phyloP scores from a whole-genome alignment of 2,797 vertebrate species.

The Phalanger gymnotis region DNA sequence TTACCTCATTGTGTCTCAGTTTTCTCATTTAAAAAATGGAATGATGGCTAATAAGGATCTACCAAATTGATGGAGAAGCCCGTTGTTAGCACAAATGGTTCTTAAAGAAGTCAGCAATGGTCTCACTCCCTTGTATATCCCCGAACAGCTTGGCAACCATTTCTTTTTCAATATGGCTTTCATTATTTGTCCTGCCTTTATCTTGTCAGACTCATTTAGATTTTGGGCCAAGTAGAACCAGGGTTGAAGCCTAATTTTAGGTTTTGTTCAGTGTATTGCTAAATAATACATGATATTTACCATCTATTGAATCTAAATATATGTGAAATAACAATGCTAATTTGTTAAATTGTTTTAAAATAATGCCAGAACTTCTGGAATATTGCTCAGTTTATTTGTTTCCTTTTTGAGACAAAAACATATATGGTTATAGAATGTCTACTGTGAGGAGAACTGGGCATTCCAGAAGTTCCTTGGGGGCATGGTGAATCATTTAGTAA shows the following conservation, averaged over 20 bases:
- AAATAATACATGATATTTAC: conserved; percentile 8
- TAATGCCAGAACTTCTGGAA: conserved; percentile 34
- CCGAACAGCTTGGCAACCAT: not conserved
- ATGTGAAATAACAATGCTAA: conserved; percentile 44
- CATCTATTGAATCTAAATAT: conserved; percentile 48
- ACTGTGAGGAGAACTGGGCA: not conserved
- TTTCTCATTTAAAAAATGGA: conserved; percentile 16
- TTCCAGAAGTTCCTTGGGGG: conserved; percentile 4
- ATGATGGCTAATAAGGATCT: not conserved
- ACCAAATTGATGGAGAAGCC: not conserved
- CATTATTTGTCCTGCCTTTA: not conserved
- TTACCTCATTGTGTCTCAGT: not conserved
- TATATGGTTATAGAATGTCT: conserved; percentile 18
- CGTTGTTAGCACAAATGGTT: not conserved
- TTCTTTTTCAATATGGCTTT: not conserved
- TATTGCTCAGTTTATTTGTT: conserved; percentile 32
- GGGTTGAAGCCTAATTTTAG: not conserved
- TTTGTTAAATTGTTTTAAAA: conserved; percentile 40
- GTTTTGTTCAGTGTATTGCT: conserved; percentile 39
- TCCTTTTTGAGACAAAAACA: conserved; percentile 39
- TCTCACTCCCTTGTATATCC: not conserved
- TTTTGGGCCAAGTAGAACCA: conserved; percentile 12
- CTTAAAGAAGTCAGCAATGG: not conserved
- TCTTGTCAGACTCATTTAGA: conserved; percentile 10
- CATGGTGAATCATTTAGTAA: conserved; percentile 53